These are phyloP conservation scores for Tachina lurida DNA, from an alignment of 2,888 invertebrate genomes.

Conservation along the genomic window DNA sequence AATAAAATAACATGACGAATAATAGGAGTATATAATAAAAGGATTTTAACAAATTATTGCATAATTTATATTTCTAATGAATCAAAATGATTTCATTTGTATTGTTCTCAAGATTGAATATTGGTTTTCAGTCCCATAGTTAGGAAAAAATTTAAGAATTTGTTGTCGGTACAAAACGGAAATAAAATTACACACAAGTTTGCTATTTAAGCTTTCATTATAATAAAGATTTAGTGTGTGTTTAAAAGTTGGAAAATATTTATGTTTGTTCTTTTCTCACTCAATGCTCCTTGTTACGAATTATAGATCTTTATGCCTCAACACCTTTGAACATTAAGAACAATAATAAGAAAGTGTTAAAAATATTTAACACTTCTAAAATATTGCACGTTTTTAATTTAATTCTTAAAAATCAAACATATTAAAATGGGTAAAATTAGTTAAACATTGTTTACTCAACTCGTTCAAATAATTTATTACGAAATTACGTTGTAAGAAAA, in stretches of 20 bases:
- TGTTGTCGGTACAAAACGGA: too few species aligned
- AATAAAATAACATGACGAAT: conserved; percentile 7
- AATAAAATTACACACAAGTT: too few species aligned
- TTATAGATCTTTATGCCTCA: conserved; percentile 34
- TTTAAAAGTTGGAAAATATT: too few species aligned
- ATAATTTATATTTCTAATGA: background rate
- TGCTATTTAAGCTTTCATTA: too few species aligned
- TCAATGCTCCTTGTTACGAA: too few species aligned
- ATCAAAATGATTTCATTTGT: background rate
- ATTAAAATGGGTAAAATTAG: background rate
- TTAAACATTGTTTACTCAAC: background rate
- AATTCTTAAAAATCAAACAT: background rate
- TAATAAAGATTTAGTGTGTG: too few species aligned
- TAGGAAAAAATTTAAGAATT: too few species aligned
- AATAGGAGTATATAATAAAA: background rate
- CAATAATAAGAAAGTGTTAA: conserved; percentile 4
- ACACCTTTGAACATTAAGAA: conserved; percentile 22
- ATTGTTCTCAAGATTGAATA: too few species aligned
- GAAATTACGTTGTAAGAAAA: background rate
- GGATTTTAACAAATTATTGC: background rate
- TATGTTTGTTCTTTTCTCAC: too few species aligned
- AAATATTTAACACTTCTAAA: conserved; percentile 11
- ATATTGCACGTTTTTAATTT: background rate
- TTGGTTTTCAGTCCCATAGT: too few species aligned
- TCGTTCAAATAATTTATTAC: background rate